Conservation (phyloP, 2,113 vertebrate genomes). For the Nematolebias whitei region DNA sequence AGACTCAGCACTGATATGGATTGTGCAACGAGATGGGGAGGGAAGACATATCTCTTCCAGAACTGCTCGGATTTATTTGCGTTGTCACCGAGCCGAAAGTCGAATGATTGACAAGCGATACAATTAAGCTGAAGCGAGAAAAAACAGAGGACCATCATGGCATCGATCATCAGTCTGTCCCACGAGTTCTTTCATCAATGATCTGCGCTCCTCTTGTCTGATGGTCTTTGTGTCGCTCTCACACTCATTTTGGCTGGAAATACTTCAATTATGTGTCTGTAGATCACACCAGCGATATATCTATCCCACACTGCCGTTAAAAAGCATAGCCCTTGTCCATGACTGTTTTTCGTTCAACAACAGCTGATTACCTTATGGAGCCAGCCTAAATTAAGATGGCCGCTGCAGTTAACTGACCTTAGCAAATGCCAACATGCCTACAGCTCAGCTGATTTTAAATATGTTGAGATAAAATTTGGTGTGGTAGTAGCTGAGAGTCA, state of each 20-base stretch:
- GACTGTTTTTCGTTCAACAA: too few species aligned
- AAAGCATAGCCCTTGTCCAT: too few species aligned
- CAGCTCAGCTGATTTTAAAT: too few species aligned
- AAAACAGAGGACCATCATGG: slow-evolving; percentile 57
- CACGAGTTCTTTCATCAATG: slow-evolving; percentile 40
- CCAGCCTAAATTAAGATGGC: too few species aligned
- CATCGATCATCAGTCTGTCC: slow-evolving; percentile 55
- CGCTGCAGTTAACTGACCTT: too few species aligned
- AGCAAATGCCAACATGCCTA: too few species aligned
- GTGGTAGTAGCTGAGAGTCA: too few species aligned
- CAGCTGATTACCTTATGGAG: too few species aligned
- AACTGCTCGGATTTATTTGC: slow-evolving; percentile 54
- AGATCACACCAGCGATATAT: slow-evolving; percentile 17
- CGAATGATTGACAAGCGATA: slow-evolving; percentile 65
- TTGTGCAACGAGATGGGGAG: slow-evolving; percentile 34
- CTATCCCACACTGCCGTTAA: too few species aligned
- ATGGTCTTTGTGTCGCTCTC: slow-evolving; percentile 45
- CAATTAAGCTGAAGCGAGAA: slow-evolving; percentile 65
- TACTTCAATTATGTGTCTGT: slow-evolving; percentile 33
- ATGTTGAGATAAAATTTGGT: too few species aligned
- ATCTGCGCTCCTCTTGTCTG: slow-evolving; percentile 53
- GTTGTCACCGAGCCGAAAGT: slow-evolving; percentile 39
- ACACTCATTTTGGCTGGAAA: slow-evolving; percentile 41
- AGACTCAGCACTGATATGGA: slow-evolving; percentile 48
- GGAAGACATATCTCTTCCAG: slow-evolving; percentile 50